Evolutionary conservation across 2,888 invertebrate species (phyloP).

Genomic region (Digitonthophagus gazella): DNA sequence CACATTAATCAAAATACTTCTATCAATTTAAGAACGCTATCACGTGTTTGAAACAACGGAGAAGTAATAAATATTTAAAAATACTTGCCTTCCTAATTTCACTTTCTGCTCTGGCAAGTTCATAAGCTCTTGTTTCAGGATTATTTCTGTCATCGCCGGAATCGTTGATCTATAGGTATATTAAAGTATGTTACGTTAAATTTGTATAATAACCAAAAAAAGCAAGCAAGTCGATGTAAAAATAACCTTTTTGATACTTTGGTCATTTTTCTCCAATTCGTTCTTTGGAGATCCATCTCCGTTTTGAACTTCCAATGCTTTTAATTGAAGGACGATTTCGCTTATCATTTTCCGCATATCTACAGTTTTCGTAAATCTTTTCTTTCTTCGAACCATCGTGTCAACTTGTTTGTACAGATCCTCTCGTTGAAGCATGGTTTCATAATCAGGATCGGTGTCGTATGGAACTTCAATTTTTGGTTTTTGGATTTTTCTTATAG

Average conservation of each 20-base stretch:
- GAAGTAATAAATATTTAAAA: too few relatives aligned
- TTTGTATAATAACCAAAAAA: too few relatives aligned
- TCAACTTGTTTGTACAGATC: slow-evolving; percentile 42
- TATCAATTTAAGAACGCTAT: too few relatives aligned
- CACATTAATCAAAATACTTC: too few relatives aligned
- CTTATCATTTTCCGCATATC: slow-evolving; percentile 48
- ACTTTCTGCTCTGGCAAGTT: not conserved
- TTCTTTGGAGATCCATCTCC: slow-evolving; percentile 26
- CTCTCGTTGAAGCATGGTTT: slow-evolving; percentile 53
- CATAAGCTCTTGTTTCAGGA: not conserved
- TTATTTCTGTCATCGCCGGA: not conserved
- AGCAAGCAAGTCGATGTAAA: too few relatives aligned
- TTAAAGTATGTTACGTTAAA: too few relatives aligned
- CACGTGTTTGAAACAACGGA: too few relatives aligned
- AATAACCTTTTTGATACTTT: slow-evolving; percentile 61
- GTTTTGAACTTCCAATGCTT: slow-evolving; percentile 40
- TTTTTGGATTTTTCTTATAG: slow-evolving; percentile 12
- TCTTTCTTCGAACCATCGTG: slow-evolving; percentile 31
- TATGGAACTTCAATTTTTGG: slow-evolving; percentile 48
- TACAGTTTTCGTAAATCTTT: slow-evolving; percentile 50
- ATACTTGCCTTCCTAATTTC: not conserved
- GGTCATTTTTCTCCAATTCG: slow-evolving; percentile 50
- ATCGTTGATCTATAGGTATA: not conserved
- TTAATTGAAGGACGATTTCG: slow-evolving; percentile 48
- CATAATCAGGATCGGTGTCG: slow-evolving; percentile 59